Base-by-base conservation (phyloP, 2,113 vertebrate genomes). In the Gopherus flavomarginatus region DNA sequence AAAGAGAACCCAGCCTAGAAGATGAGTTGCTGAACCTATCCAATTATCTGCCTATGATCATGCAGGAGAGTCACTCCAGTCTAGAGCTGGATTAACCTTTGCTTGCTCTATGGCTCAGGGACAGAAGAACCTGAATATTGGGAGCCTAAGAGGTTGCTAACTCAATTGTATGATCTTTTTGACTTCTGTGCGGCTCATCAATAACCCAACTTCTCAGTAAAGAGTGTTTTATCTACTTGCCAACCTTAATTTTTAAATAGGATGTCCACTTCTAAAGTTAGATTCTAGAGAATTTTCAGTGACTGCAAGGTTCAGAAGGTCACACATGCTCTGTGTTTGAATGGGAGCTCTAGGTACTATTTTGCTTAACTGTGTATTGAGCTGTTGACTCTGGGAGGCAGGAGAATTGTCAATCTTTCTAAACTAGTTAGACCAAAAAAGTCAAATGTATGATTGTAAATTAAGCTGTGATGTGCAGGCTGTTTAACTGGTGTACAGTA, bases 141-240 rank as follows among this genome's bases (percentile, higher is more conserved):
- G 3, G 6, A 82, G 29, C 54, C 11, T 57, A 87, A 13, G 52
- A 62, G 54, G 59, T 62, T 13, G 11, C 72, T 75, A 38, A 75
- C 38, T 75, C 10, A 7, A 35, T 65, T 19, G 35, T 88, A 56
- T 52, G 7, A 11, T 69, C 5, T 59, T 81, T 52, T 78, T 91
- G 42, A 54, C 1, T 90, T 87, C 53, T 22, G 9, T 0, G 0
- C n/a, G 83, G 12, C 89, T 65, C 54, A 22, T 72, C 81, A 86
- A 6, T 72, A 42, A 81, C 21, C 42, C 12, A 38, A 38, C 22
- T 85, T 75, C 59, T 88, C 0, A 50, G 26, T 59, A 29, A 50
- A 10, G n/a, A 42, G 38, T 11, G 0, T 19, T 53, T 52, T 57
- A 13, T 79, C 82, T 57, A 81, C 1, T n/a, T 42, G 24, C 31